A percentile compares a stretch with the other conserved stretches of the same genome.
phyloP scores from a whole-genome alignment of 2,888 invertebrate species.

The Pecten maximus region DNA sequence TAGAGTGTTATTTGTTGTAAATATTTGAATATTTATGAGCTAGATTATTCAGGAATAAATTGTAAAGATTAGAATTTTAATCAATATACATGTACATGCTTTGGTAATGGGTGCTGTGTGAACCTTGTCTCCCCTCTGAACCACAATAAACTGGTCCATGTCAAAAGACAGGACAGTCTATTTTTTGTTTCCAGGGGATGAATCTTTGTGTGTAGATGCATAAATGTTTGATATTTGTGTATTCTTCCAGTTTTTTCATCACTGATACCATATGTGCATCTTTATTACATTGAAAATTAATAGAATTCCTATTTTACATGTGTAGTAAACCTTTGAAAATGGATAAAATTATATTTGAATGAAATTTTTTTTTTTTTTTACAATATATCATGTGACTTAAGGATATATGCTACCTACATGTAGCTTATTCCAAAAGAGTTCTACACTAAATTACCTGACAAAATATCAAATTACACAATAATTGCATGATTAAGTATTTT shows the following conservation, averaged over 20 bases:
- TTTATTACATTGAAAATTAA: too few species aligned
- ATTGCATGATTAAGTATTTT: too few species aligned
- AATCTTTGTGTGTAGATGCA: not conserved
- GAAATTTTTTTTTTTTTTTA: too few species aligned
- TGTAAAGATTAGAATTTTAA: not conserved
- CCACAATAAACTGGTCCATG: not conserved
- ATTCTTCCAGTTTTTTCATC: not conserved
- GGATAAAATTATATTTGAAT: not conserved
- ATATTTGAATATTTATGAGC: not conserved
- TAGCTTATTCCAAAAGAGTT: not conserved
- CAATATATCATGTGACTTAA: not conserved
- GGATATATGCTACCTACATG: not conserved
- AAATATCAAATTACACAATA: too few species aligned
- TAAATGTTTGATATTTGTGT: not conserved
- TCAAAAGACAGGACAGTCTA: not conserved
- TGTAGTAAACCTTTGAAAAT: too few species aligned
- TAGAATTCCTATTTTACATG: too few species aligned
- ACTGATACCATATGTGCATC: too few species aligned
- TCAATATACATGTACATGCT: not conserved
- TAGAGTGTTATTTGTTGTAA: not conserved
- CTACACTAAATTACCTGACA: too few species aligned
- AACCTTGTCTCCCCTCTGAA: not conserved
- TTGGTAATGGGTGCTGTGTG: slow-evolving; percentile 31
- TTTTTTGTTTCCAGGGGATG: not conserved
- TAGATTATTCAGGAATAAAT: not conserved